Evolutionary conservation across 2,888 invertebrate genomes (phyloP).

Genomic region (Drosophila melanosoma): DNA sequence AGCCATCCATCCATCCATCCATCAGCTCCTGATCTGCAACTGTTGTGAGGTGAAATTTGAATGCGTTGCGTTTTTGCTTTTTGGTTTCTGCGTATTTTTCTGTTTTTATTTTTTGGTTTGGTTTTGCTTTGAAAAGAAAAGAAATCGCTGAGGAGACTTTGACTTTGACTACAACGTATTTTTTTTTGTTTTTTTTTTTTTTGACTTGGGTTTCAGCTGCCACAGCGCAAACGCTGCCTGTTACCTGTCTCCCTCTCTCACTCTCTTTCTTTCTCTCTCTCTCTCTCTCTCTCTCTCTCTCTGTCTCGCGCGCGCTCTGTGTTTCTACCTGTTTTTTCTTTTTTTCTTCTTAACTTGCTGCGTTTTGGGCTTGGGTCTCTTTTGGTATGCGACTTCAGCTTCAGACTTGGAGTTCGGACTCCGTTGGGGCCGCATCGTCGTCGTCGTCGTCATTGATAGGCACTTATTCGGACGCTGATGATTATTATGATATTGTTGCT

Average conservation of each 20-base stretch:
- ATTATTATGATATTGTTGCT: constrained; percentile 76
- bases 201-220: constrained; percentile 52
- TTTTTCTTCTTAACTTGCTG: constrained; percentile 50
- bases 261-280: constrained; percentile 19
- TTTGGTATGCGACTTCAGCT: constrained; percentile 66
- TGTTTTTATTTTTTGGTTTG: constrained; percentile 8
- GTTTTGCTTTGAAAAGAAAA: constrained; percentile 46
- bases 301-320: background rate
- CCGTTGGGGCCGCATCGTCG: constrained; percentile 58
- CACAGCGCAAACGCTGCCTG: constrained; percentile 29
- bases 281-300: constrained; percentile 14
- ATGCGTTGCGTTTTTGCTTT: constrained; percentile 45
- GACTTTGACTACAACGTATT: constrained; percentile 26
- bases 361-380: constrained; percentile 69
- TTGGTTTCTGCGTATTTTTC: constrained; percentile 15
- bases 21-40: constrained; percentile 49
- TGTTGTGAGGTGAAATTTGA: constrained; percentile 62
- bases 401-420: constrained; percentile 55
- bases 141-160: constrained; percentile 55
- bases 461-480: constrained; percentile 74
- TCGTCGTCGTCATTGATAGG: constrained; percentile 78
- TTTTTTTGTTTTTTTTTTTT: constrained; percentile 19
- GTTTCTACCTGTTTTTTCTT: constrained; percentile 55
- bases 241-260: constrained; percentile 18
- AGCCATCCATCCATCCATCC: constrained; percentile 31